Conservation (phyloP, 2,113 vertebrate species). For the Myiozetetes cayanensis region DNA sequence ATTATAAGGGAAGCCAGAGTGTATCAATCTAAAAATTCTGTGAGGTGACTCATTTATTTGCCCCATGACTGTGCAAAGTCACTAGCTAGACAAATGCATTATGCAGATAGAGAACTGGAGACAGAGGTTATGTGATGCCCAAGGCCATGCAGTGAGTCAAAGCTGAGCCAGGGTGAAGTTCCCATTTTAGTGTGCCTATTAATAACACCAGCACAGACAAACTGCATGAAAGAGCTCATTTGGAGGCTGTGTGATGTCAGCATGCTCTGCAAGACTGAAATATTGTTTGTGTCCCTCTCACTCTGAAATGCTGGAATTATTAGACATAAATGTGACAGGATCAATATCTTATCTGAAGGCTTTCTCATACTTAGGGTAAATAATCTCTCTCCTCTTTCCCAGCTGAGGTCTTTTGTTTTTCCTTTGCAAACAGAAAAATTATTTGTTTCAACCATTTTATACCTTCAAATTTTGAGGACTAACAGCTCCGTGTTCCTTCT, state of each 20-base stretch:
- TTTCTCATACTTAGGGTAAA: background rate
- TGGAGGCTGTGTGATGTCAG: background rate
- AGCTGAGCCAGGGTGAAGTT: slow-evolving; percentile 41
- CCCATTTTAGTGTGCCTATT: slow-evolving; percentile 45
- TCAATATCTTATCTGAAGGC: background rate
- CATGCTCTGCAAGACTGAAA: background rate
- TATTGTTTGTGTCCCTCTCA: background rate
- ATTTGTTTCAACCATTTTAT: background rate
- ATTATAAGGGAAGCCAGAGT: background rate
- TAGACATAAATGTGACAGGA: background rate
- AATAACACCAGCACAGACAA: slow-evolving; percentile 40
- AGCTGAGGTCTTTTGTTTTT: background rate
- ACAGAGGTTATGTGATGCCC: slow-evolving; percentile 60
- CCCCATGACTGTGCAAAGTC: slow-evolving; percentile 14
- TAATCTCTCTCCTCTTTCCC: background rate
- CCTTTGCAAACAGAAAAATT: background rate
- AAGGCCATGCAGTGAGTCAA: slow-evolving; percentile 51
- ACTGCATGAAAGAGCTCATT: slow-evolving; percentile 6
- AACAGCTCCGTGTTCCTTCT: background rate
- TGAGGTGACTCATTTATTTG: slow-evolving; percentile 31
- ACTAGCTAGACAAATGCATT: slow-evolving; percentile 25
- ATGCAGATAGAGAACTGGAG: slow-evolving; percentile 11
- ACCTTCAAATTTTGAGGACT: background rate
- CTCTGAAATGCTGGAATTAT: background rate
- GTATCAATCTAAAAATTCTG: background rate